A percentile compares a stretch with the other conserved stretches of the same genome.
phyloP scores from a whole-genome alignment of 1,140 invertebrate species.

The Drosophila seguyi region DNA sequence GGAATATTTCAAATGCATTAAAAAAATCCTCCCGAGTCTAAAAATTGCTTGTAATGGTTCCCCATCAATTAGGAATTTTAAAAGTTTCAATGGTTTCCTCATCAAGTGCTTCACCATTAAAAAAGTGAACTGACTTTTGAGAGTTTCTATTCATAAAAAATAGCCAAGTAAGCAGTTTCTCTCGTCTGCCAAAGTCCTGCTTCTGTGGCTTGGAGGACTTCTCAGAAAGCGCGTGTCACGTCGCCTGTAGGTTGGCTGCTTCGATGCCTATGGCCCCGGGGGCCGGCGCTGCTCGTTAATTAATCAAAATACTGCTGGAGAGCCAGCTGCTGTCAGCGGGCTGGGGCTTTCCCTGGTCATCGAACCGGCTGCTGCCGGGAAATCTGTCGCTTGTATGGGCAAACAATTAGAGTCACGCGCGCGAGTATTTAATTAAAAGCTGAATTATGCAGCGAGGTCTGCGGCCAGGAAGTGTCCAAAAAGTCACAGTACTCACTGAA shows the following conservation, averaged over 20 bases:
- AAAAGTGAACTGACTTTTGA: background rate
- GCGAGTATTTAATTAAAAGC: conserved; percentile 72
- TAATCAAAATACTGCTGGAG: conserved; percentile 70
- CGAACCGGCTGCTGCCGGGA: conserved; percentile 51
- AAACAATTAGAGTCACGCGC: conserved; percentile 62
- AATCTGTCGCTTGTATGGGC: conserved; percentile 44
- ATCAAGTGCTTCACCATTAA: conserved; percentile 1
- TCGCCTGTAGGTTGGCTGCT: conserved; percentile 18
- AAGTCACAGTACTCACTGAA: conserved; percentile 11
- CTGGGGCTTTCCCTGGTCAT: conserved; percentile 53
- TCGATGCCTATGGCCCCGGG: conserved; percentile 45
- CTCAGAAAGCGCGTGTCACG: conserved; percentile 17
- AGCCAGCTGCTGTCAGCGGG: conserved; percentile 43
- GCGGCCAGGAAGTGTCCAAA: conserved; percentile 59
- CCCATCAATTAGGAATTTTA: background rate
- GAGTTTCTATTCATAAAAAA: conserved; percentile 4
- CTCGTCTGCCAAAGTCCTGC: conserved; percentile 22
- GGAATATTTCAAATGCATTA: too few species aligned
- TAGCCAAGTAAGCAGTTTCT: conserved; percentile 33
- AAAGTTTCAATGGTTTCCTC: conserved; percentile 4
- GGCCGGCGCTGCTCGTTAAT: conserved; percentile 64
- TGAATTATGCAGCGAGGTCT: conserved; percentile 61
- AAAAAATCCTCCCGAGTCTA: background rate
- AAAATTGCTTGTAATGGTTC: conserved; percentile 12
- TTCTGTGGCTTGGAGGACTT: conserved; percentile 33